phyloP scores from a whole-genome alignment of 1,140 invertebrate species.

The Hylyphantes graminicola region DNA sequence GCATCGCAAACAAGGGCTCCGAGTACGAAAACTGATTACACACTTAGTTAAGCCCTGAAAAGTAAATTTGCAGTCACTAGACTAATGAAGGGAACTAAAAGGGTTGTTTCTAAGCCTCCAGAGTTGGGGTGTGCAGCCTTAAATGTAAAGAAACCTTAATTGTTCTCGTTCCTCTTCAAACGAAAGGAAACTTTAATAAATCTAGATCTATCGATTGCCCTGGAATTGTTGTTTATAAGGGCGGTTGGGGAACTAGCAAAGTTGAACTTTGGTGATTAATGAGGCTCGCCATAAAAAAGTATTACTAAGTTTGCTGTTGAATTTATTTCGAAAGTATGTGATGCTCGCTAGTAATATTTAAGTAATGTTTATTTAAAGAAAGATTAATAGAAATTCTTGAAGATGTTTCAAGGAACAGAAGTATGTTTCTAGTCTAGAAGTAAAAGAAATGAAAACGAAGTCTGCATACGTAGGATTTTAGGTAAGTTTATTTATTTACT shows the following conservation, averaged over 20 bases:
- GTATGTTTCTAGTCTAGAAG: not conserved
- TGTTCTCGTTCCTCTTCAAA: not conserved
- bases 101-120: slow-evolving; percentile 26
- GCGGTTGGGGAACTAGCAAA: too few species aligned
- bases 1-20: slow-evolving; percentile 23
- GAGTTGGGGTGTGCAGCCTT: not conserved
- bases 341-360: not conserved
- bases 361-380: not conserved
- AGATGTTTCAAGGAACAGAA: not conserved
- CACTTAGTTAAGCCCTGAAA: slow-evolving; percentile 49
- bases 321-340: too few species aligned
- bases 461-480: not conserved
- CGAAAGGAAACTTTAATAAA: too few species aligned
- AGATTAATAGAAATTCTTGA: not conserved
- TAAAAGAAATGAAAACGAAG: not conserved
- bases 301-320: too few species aligned
- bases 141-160: slow-evolving; percentile 11
- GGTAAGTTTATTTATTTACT: too few species aligned
- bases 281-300: too few species aligned
- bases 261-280: too few species aligned
- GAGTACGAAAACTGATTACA: slow-evolving; percentile 48
- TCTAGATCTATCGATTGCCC: too few species aligned
- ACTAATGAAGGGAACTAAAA: slow-evolving; percentile 37
- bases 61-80: slow-evolving; percentile 39
- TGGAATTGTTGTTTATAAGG: too few species aligned